Percentiles rank a stretch among this genome's conserved stretches.
These are phyloP conservation scores for Limnephilus rhombicus DNA, from an alignment of 2,888 invertebrate species.

Conservation along the genomic window DNA sequence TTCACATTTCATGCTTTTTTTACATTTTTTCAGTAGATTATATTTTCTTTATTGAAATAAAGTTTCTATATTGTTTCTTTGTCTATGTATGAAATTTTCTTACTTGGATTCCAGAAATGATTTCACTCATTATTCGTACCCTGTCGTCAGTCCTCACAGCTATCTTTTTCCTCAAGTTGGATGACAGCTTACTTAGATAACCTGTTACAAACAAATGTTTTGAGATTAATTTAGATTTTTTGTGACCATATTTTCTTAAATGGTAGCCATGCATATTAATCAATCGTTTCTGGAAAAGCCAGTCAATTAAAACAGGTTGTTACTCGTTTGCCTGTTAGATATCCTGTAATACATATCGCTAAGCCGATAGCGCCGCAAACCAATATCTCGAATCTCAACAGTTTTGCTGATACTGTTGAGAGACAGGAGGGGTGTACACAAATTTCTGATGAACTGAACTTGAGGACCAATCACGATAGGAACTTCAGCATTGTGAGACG, in stretches of 20 bases:
- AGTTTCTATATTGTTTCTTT: too few relatives aligned
- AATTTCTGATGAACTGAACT: conserved; percentile 38
- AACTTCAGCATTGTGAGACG: too few relatives aligned
- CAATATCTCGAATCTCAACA: not conserved
- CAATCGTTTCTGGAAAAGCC: not conserved
- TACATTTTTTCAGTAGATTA: too few relatives aligned
- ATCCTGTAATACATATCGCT: not conserved
- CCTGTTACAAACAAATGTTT: conserved; percentile 70
- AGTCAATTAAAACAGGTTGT: not conserved
- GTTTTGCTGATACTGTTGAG: too few relatives aligned
- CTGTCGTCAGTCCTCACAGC: conserved; percentile 93
- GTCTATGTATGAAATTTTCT: conserved; percentile 69
- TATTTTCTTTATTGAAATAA: too few relatives aligned
- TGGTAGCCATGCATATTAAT: not conserved
- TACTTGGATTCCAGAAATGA: conserved; percentile 94
- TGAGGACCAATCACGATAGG: too few relatives aligned
- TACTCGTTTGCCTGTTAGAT: not conserved
- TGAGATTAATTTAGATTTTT: not conserved
- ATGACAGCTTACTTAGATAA: conserved; percentile 82
- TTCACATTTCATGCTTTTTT: too few relatives aligned
- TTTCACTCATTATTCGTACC: conserved; percentile 96
- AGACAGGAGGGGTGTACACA: not conserved
- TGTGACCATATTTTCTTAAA: not conserved
- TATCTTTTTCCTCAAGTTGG: conserved; percentile 84
- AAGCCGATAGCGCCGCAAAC: not conserved